Conservation (phyloP, 2,888 invertebrate genomes). For the Nephrotoma guestfalica region DNA sequence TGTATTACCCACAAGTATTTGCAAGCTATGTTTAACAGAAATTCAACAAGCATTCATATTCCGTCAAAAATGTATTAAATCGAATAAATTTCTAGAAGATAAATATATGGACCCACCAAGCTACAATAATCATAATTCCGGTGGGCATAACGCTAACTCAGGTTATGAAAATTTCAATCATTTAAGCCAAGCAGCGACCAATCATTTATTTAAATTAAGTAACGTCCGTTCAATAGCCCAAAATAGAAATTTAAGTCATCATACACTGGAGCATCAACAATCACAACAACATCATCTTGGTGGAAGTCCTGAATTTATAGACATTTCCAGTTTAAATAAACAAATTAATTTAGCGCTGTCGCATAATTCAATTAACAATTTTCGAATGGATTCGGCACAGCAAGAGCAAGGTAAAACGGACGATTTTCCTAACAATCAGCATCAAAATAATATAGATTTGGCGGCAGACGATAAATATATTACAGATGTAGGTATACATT, state of each 20-base stretch:
- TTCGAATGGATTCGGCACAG: background rate
- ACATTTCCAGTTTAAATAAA: background rate
- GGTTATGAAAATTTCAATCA: background rate
- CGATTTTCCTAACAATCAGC: background rate
- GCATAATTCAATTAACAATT: background rate
- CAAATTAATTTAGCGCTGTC: background rate
- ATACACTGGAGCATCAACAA: background rate
- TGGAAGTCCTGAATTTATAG: background rate
- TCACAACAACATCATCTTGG: background rate
- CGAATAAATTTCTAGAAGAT: background rate
- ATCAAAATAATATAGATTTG: background rate
- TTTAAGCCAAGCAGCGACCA: background rate
- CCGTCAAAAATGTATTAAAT: slow-evolving; percentile 1
- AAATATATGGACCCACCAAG: background rate
- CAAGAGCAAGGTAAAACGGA: background rate
- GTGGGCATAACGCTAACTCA: background rate
- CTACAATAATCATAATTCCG: background rate
- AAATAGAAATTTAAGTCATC: background rate
- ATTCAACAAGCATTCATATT: background rate
- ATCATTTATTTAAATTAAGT: background rate
- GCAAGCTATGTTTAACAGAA: background rate
- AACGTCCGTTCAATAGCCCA: background rate
- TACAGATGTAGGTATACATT: background rate
- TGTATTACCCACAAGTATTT: background rate
- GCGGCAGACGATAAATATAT: background rate